A percentile compares a stretch with the other conserved stretches of the same genome.
Evolutionary conservation across 2,113 vertebrate genomes (phyloP).

Genomic region (Balaeniceps rex): DNA sequence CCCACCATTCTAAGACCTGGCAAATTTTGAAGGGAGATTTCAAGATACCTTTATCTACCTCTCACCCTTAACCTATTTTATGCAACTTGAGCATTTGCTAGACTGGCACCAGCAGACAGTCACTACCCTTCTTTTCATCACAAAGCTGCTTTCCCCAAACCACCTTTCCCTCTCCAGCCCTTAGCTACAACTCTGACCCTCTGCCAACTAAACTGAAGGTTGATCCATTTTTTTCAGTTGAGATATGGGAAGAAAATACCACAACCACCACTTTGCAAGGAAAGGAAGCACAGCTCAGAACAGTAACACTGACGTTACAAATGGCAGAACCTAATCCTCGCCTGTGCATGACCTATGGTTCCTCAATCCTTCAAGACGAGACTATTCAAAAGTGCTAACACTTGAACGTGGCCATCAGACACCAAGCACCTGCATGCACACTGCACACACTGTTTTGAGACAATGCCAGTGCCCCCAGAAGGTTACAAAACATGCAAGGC

Average conservation of each 20-base stretch:
- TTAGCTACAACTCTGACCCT: neutral
- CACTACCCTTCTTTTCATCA: neutral
- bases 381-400: neutral
- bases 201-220: neutral
- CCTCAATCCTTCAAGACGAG: neutral
- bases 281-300: neutral
- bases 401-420: neutral
- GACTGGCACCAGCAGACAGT: neutral
- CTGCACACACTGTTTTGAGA: accelerated
- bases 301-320: neutral
- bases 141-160: neutral
- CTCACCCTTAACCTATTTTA: neutral
- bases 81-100: neutral
- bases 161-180: neutral
- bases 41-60: neutral
- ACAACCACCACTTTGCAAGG: neutral
- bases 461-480: neutral
- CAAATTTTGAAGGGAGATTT: neutral
- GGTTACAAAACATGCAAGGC: neutral
- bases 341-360: neutral
- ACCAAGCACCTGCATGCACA: neutral
- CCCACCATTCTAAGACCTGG: neutral
- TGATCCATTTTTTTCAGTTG: accelerated
- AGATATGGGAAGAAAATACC: neutral
- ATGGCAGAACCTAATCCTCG: neutral